Conservation (phyloP, 2,797 vertebrate genomes). For the Tadarida brasiliensis region DNA sequence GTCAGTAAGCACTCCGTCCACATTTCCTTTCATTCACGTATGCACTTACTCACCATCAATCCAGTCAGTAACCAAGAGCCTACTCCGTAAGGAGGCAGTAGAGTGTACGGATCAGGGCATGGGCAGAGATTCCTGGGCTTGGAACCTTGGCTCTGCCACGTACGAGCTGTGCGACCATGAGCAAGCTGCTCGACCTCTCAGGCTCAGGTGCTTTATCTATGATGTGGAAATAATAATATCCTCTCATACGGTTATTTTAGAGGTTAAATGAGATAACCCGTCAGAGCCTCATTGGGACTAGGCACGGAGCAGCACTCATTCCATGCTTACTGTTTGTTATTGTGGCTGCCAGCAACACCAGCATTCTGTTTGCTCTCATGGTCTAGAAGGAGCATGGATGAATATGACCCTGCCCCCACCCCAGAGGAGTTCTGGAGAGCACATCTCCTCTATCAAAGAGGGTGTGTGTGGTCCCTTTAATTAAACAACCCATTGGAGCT, state of each 20-base stretch:
- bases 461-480: not conserved
- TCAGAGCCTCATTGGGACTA: not conserved
- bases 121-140: not conserved
- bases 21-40: too few species aligned
- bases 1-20: too few species aligned
- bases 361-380: too few species aligned
- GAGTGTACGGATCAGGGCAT: too few species aligned
- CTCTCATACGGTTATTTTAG: not conserved
- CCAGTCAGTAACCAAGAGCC: too few species aligned
- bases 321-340: not conserved
- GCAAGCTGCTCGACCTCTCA: not conserved
- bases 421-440: not conserved
- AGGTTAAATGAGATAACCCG: not conserved
- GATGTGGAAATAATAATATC: not conserved
- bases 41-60: too few species aligned
- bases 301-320: not conserved
- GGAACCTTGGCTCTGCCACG: not conserved
- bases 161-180: not conserved
- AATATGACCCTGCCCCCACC: not conserved
- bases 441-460: not conserved
- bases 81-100: too few species aligned
- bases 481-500: not conserved
- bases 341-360: not conserved
- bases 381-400: not conserved
- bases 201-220: not conserved